Evolutionary conservation across 2,113 vertebrate genomes (phyloP).

Genomic region (Etheostoma cragini): DNA sequence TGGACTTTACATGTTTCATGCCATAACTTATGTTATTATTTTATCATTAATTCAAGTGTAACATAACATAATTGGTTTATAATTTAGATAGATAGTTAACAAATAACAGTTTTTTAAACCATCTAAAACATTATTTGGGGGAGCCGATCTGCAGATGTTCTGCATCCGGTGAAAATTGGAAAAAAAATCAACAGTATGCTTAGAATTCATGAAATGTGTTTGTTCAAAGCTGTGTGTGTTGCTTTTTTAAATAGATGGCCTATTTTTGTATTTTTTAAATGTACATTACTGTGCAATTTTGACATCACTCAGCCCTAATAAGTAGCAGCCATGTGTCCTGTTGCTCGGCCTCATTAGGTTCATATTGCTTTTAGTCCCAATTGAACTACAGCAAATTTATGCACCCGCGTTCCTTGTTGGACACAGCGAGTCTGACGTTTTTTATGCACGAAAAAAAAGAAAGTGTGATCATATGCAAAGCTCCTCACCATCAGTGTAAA

Average conservation of each 20-base stretch:
- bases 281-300: neutral
- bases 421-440: conserved; percentile 17
- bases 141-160: too few species aligned
- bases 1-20: too few species aligned
- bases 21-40: too few species aligned
- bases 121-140: too few species aligned
- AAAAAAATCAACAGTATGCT: neutral
- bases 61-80: too few species aligned
- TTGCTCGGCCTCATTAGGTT: neutral
- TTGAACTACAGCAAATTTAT: neutral
- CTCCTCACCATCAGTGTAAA: neutral
- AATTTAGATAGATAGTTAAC: too few species aligned
- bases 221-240: neutral
- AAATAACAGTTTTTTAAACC: too few species aligned
- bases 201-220: neutral
- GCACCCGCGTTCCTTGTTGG: neutral
- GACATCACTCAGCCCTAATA: conserved; percentile 32
- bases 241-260: neutral
- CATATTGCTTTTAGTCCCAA: conserved; percentile 24
- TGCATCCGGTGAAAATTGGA: too few species aligned
- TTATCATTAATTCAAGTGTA: too few species aligned
- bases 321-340: neutral
- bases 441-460: neutral
- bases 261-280: neutral
- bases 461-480: neutral